Base-by-base conservation (phyloP, 2,113 vertebrate genomes). In the Catagonus wagneri region DNA sequence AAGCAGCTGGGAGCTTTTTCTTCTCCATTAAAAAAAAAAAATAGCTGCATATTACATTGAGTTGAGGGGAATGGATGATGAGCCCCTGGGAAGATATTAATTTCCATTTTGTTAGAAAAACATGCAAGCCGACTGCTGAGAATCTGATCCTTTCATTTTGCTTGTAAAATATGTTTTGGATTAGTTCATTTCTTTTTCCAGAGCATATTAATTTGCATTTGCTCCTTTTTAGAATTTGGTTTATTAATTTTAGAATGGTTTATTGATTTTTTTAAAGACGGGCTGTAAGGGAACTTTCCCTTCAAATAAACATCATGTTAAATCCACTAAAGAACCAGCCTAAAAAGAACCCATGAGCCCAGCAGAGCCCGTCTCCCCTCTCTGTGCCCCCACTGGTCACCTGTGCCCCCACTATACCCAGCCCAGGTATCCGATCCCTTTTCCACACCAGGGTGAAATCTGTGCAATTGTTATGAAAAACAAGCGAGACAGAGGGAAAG, bases 91-190 rank as follows among this genome's bases (percentile, higher is more conserved):
- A 97, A 96, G 97, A 94, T 71, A 95, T 83, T 95, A 94, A 98
- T 97, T 97, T 97, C 97, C 93, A 97, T 94, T 96, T 94, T 85
- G 85, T 94, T 95, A 75, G 74, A 93, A 93, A 97, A 96, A 96
- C 93, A 97, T 34, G 63, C 85, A 83, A 76, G 95, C 71, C 36
- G 72, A 79, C 95, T 83, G 96, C 97, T 94, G 93, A 96, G 97
- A 96, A 96, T 22, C 91, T 32, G 96, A 78, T 61, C n/a, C 88
- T 63, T 68, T 94, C 86, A 75, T 95, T 93, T 86, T 61, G 93
- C 86, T 91, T 93, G 61, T 95, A 90, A 93, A 93, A 94, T 86
- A 68, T 65, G 91, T 63, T 94, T 94, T 94, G 23, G 60, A 89
- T 96, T 90, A 88, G 63, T 72, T 91, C 78, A 76, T 88, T 83